Percentiles rank a stretch among this genome's conserved stretches.
These are phyloP conservation scores for Gallinago nigripennis DNA, from an alignment of 2,797 vertebrate species.

Conservation along the genomic window DNA sequence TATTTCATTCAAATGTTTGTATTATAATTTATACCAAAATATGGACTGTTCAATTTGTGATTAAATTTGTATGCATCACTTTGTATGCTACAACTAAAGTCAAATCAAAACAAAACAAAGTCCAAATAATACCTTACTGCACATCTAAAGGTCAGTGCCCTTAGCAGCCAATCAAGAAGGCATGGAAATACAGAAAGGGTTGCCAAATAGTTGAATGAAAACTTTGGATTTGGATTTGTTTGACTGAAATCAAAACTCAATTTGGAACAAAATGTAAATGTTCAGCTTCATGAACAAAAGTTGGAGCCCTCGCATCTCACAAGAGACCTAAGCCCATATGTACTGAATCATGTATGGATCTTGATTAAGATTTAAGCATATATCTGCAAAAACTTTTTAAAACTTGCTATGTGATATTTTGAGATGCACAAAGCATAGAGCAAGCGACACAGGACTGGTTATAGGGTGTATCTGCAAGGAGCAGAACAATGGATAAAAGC, in stretches of 20 bases:
- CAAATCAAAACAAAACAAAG: background rate
- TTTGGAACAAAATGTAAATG: constrained; percentile 49
- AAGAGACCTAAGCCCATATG: constrained; percentile 27
- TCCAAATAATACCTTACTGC: constrained; percentile 10
- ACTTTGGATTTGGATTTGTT: constrained; percentile 21
- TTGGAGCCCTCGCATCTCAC: constrained; percentile 16
- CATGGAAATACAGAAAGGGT: background rate
- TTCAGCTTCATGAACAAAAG: constrained; percentile 34
- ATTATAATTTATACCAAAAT: background rate
- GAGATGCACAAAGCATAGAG: background rate
- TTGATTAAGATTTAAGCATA: constrained; percentile 7
- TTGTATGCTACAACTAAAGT: background rate
- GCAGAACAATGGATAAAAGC: background rate
- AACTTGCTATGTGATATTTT: background rate
- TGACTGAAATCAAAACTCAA: constrained; percentile 49
- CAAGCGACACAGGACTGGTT: background rate
- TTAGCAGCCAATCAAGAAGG: constrained; percentile 18
- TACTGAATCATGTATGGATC: constrained; percentile 5
- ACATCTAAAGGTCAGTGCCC: constrained; percentile 10
- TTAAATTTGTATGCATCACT: background rate
- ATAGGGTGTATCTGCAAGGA: background rate
- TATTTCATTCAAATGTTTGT: background rate
- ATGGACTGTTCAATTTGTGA: background rate
- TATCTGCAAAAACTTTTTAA: constrained; percentile 7
- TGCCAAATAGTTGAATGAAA: constrained; percentile 52